Evolutionary conservation across 2,888 invertebrate species (phyloP).

Genomic region (Tiphia femorata): DNA sequence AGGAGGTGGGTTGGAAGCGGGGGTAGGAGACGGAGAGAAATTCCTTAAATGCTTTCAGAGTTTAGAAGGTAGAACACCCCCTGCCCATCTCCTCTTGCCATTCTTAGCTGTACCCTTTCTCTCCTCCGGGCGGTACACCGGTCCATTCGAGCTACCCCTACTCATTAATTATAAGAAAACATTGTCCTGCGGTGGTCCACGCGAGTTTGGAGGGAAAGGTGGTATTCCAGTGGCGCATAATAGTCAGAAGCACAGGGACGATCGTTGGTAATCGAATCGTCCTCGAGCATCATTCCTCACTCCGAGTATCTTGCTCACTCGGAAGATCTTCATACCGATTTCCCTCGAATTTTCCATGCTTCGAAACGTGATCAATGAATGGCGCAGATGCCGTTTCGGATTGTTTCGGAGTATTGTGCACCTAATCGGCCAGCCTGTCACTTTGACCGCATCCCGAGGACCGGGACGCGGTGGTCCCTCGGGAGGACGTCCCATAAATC

Average conservation of each 20-base stretch:
- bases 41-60: slow-evolving; percentile 53
- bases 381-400: slow-evolving; percentile 65
- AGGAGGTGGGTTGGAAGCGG: no score
- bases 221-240: slow-evolving; percentile 10
- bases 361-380: slow-evolving; percentile 63
- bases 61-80: slow-evolving; percentile 53
- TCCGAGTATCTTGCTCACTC: background rate
- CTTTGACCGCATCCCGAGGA: slow-evolving; percentile 62
- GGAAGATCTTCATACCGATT: background rate
- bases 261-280: no score
- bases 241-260: background rate
- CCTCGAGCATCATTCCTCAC: background rate
- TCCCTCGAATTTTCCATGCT: background rate
- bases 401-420: slow-evolving; percentile 65
- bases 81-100: no score
- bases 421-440: slow-evolving; percentile 68
- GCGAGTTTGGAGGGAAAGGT: slow-evolving; percentile 13
- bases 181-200: slow-evolving; percentile 50
- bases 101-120: slow-evolving; percentile 61
- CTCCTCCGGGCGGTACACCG: slow-evolving; percentile 55
- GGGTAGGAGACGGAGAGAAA: slow-evolving; percentile 36
- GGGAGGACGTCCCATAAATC: slow-evolving; percentile 67
- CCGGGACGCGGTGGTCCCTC: slow-evolving; percentile 37
- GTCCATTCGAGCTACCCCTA: slow-evolving; percentile 58
- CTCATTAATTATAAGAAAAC: slow-evolving; percentile 67